phyloP scores from a whole-genome alignment of 2,113 vertebrate species.

The Marcusenius ussheri region DNA sequence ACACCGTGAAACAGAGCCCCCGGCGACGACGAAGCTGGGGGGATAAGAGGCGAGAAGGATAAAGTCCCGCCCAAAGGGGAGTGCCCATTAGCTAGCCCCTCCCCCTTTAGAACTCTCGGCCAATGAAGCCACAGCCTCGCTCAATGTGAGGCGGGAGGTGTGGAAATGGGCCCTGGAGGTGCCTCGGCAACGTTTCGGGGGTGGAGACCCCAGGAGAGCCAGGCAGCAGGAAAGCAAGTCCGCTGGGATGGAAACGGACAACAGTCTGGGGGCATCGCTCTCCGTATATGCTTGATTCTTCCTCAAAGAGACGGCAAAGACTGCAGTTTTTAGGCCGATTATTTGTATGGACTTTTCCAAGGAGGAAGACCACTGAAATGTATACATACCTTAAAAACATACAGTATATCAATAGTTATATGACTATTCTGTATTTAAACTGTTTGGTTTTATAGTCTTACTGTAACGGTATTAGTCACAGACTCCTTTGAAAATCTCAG shows the following conservation, averaged over 20 bases:
- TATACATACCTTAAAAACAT: neutral
- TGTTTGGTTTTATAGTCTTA: conserved; percentile 2
- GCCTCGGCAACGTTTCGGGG: neutral
- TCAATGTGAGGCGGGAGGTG: neutral
- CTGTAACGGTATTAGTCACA: conserved; percentile 11
- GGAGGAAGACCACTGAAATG: neutral
- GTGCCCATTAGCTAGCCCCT: neutral
- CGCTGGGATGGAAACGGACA: neutral
- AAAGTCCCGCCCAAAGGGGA: conserved; percentile 6
- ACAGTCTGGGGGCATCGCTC: too few relatives aligned
- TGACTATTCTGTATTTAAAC: conserved; percentile 11
- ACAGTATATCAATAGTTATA: conserved; percentile 13
- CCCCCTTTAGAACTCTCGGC: neutral
- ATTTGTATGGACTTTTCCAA: conserved; percentile 16
- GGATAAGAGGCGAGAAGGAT: conserved; percentile 17
- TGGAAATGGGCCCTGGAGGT: neutral
- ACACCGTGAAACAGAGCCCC: conserved; percentile 24
- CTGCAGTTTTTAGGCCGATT: conserved; percentile 1
- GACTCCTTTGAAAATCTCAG: conserved; percentile 20
- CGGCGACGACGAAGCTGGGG: conserved; percentile 17
- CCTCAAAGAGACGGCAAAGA: neutral
- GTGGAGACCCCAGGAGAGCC: neutral
- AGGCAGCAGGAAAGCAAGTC: neutral
- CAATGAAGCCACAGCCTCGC: neutral
- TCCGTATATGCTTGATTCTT: neutral